Conservation (phyloP, 1,140 invertebrate genomes). For the Oscheius sp. region DNA sequence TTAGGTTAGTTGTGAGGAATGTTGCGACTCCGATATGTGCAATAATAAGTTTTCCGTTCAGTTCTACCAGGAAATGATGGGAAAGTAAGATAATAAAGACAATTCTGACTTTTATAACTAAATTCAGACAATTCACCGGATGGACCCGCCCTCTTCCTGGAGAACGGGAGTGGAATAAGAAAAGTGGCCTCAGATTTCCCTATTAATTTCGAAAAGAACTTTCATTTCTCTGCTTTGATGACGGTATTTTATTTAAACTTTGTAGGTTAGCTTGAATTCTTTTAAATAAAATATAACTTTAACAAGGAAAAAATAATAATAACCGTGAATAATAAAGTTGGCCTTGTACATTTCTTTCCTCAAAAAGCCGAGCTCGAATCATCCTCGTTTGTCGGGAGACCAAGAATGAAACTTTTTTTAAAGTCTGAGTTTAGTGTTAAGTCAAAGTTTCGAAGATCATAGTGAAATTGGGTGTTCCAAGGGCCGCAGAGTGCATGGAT, state of each 20-base stretch:
- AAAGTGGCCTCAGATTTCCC: slow-evolving; percentile 11
- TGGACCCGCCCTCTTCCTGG: slow-evolving; percentile 27
- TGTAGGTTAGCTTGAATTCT: too few species aligned
- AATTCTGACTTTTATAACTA: background rate
- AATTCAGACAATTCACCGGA: slow-evolving; percentile 23
- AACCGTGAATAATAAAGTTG: too few species aligned
- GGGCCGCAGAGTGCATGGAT: background rate
- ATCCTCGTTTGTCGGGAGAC: too few species aligned
- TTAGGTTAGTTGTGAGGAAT: slow-evolving; percentile 38
- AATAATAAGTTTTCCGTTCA: slow-evolving; percentile 34
- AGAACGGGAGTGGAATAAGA: slow-evolving; percentile 10
- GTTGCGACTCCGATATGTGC: slow-evolving; percentile 36
- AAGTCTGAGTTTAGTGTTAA: too few species aligned
- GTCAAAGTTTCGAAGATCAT: too few species aligned
- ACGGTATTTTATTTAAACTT: too few species aligned
- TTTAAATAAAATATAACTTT: too few species aligned
- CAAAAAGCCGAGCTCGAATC: too few species aligned
- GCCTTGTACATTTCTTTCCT: too few species aligned
- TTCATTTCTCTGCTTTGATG: background rate
- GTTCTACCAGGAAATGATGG: slow-evolving; percentile 31
- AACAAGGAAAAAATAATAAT: too few species aligned
- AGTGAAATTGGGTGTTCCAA: too few species aligned
- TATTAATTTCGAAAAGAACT: background rate
- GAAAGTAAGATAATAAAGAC: background rate
- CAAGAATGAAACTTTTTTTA: too few species aligned